Conservation (phyloP, 1,140 invertebrate species). For the Chrysopa pallens region DNA sequence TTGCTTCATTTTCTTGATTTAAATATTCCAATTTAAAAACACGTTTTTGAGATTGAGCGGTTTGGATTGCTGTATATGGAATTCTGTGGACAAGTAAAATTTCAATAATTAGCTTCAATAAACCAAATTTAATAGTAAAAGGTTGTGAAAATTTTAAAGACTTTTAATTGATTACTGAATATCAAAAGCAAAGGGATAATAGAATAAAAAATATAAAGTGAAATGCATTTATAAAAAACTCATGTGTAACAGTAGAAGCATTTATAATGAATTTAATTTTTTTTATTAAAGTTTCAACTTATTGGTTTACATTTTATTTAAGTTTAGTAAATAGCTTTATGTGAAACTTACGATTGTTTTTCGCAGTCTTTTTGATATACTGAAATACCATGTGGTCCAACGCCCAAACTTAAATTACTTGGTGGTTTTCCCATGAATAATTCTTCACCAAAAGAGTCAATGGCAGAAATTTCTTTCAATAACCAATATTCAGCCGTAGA, state of each 20-base stretch:
- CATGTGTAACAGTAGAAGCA: too few species aligned
- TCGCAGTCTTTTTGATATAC: constrained; percentile 43
- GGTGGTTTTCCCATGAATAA: constrained; percentile 52
- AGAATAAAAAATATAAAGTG: too few species aligned
- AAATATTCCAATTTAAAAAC: constrained; percentile 59
- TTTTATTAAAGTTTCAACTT: too few species aligned
- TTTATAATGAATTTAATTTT: too few species aligned
- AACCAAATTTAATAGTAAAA: neutral
- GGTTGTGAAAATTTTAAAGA: neutral
- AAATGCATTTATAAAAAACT: too few species aligned
- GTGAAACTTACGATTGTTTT: constrained; percentile 32
- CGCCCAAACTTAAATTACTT: constrained; percentile 37
- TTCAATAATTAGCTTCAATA: constrained; percentile 1
- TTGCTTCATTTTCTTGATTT: constrained; percentile 45
- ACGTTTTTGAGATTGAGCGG: constrained; percentile 54
- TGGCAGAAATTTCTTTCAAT: constrained; percentile 55
- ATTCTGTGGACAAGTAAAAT: constrained; percentile 37
- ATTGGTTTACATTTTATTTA: too few species aligned
- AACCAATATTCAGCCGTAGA: constrained; percentile 59
- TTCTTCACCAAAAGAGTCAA: constrained; percentile 69
- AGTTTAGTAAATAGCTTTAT: too few species aligned
- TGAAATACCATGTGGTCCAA: constrained; percentile 65
- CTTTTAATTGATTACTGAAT: too few species aligned
- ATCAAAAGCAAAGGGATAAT: too few species aligned
- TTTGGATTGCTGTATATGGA: constrained; percentile 64